Percentiles rank a stretch among this genome's conserved stretches.
phyloP scores from a whole-genome alignment of 2,888 invertebrate genomes.

The Pimpla rufipes region DNA sequence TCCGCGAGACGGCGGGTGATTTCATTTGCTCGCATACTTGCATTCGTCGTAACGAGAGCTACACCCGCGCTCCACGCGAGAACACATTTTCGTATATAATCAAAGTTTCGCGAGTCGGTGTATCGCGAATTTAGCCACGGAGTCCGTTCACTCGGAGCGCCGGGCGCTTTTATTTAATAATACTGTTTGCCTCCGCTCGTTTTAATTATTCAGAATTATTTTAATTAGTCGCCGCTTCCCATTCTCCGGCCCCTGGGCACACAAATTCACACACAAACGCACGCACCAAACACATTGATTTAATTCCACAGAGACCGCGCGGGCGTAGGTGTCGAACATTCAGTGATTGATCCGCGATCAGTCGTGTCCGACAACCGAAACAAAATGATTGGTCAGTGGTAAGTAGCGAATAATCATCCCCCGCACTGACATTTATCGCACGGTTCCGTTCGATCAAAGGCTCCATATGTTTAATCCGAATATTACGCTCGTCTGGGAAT shows the following conservation, averaged over 20 bases:
- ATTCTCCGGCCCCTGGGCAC: background rate
- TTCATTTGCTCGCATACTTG: slow-evolving; percentile 40
- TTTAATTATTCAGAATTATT: slow-evolving; percentile 51
- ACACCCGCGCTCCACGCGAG: background rate
- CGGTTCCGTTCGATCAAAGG: background rate
- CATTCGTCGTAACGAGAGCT: slow-evolving; percentile 58
- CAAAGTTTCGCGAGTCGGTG: slow-evolving; percentile 28
- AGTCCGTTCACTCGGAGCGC: slow-evolving; percentile 5
- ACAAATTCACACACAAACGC: background rate
- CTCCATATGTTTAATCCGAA: slow-evolving; percentile 2
- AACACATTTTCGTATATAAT: slow-evolving; percentile 51
- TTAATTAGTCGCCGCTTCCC: slow-evolving; percentile 28
- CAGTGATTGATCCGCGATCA: background rate
- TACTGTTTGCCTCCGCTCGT: slow-evolving; percentile 32
- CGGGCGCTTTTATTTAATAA: slow-evolving; percentile 44
- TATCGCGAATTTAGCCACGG: background rate
- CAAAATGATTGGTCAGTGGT: background rate
- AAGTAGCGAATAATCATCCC: background rate
- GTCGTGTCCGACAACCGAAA: background rate
- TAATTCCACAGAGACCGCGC: background rate
- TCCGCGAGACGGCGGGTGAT: background rate
- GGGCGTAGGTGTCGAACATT: background rate
- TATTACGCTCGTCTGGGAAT: background rate
- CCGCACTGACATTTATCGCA: background rate
- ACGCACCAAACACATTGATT: background rate